Evolutionary conservation across 2,113 vertebrate genomes (phyloP).

Genomic region (Actinemys pallida): DNA sequence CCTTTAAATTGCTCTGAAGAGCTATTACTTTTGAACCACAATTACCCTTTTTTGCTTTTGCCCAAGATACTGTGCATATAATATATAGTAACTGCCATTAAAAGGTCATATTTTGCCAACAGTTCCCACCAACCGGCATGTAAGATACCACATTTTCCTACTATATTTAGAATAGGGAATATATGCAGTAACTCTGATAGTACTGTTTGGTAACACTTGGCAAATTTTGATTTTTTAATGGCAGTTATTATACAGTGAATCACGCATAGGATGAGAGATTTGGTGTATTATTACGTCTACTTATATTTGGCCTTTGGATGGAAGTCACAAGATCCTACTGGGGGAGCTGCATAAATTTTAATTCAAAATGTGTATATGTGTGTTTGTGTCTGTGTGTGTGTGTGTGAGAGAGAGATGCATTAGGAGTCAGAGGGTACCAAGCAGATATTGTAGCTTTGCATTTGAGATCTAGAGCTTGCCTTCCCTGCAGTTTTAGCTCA

Average conservation of each 20-base stretch:
- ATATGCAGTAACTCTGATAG: not conserved
- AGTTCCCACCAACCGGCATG: not conserved
- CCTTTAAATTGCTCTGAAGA: not conserved
- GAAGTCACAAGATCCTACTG: constrained; percentile 7
- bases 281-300: not conserved
- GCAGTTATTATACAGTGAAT: not conserved
- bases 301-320: not conserved
- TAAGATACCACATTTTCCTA: not conserved
- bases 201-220: not conserved
- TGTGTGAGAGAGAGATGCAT: not conserved
- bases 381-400: not conserved
- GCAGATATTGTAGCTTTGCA: not conserved
- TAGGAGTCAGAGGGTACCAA: not conserved
- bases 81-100: not conserved
- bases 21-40: not conserved
- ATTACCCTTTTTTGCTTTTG: not conserved
- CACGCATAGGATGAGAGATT: not conserved
- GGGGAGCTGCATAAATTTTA: not conserved
- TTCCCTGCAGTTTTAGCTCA: not conserved
- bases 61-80: not conserved
- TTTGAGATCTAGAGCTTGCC: not conserved
- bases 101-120: not conserved
- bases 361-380: not conserved
- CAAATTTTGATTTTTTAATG: constrained; percentile 29
- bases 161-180: not conserved